Percentiles rank a stretch among this genome's conserved stretches.
phyloP scores from a whole-genome alignment of 2,113 vertebrate genomes.

The Malurus melanocephalus region DNA sequence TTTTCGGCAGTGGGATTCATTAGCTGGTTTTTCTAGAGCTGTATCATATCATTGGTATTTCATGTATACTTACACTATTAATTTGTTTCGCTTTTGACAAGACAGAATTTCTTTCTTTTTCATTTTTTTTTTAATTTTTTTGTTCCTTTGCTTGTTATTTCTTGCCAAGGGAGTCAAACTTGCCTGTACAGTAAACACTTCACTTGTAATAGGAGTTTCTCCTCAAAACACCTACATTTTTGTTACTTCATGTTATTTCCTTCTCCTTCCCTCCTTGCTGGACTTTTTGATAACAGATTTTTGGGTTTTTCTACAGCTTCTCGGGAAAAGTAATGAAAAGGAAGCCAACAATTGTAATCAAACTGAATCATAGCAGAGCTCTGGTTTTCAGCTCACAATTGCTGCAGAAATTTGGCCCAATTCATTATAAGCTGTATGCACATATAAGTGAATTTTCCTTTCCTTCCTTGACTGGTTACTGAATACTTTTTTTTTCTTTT shows the following conservation, averaged over 20 bases:
- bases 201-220: neutral
- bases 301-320: neutral
- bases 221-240: neutral
- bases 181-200: neutral
- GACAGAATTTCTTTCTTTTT: neutral
- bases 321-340: neutral
- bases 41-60: neutral
- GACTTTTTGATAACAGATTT: neutral
- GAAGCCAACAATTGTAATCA: conserved; percentile 11
- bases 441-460: neutral
- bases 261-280: neutral
- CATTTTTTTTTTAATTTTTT: neutral
- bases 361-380: conserved; percentile 27
- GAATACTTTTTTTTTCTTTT: neutral
- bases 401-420: conserved; percentile 9
- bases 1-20: neutral
- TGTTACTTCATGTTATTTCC: neutral
- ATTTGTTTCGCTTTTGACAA: conserved; percentile 9
- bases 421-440: neutral
- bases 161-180: neutral
- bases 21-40: neutral
- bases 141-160: neutral
- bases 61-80: neutral
- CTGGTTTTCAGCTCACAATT: neutral
- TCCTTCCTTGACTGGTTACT: neutral